These are phyloP conservation scores for Neoaliturus tenellus DNA, from an alignment of 2,888 invertebrate genomes.

Conservation along the genomic window DNA sequence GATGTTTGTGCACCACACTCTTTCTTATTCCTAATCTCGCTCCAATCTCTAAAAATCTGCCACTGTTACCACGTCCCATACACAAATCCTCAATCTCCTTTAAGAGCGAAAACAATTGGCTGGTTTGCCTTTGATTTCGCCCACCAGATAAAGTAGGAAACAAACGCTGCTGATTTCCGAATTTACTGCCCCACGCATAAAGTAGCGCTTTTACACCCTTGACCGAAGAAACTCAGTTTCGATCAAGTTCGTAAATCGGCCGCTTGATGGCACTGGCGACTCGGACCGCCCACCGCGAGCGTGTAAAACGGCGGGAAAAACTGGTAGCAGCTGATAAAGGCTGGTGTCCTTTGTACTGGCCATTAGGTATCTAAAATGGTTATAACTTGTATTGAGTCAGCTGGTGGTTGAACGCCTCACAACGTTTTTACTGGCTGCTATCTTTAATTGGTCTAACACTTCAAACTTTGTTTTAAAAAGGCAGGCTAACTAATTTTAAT, in stretches of 20 bases:
- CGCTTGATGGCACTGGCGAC: neutral
- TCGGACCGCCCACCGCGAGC: neutral
- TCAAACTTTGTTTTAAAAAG: too few species aligned
- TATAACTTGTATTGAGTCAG: neutral
- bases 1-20: too few species aligned
- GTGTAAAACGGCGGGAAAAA: neutral
- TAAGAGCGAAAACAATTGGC: neutral
- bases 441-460: too few species aligned
- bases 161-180: neutral
- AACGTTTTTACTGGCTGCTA: too few species aligned
- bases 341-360: neutral
- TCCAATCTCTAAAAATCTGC: too few species aligned
- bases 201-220: slow-evolving; percentile 26
- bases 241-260: neutral
- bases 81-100: neutral
- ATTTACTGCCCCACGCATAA: neutral
- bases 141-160: neutral
- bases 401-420: too few species aligned
- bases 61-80: neutral
- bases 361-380: neutral
- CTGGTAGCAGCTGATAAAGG: neutral
- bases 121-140: neutral
- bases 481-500: too few species aligned
- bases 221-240: neutral
- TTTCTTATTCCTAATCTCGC: too few species aligned